Base-by-base conservation (phyloP, 2,888 invertebrate genomes). In the Drosophila pseudotalamancana region DNA sequence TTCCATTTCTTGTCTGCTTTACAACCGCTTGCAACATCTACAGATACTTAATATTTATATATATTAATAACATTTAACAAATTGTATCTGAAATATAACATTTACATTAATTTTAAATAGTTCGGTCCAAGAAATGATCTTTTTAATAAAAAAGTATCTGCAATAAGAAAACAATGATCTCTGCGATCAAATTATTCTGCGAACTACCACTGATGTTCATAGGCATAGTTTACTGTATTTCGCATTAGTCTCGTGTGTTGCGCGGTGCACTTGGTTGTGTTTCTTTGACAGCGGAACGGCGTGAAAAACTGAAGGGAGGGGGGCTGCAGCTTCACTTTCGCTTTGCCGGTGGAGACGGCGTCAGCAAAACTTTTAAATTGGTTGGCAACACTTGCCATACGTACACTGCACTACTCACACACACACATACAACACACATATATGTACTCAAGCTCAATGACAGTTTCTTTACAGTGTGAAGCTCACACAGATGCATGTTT, bases 291-390 rank as follows among this genome's bases (percentile, higher is more conserved):
- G 63, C 77, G 84, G 76, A 70, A 61, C 64, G 79, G 72, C 62
- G 69, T 54, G 72, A 79, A 51, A 29, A 65, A 68, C 65, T 45
- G 49, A 40, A 42, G 60, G 61, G 57, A 40, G 35, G 61, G 23
- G 57, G 62, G 64, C 56, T 70, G 80, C n/a, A n/a, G n/a, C 84
- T 73, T 79, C 80, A 86, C 87, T 81, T 86, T 81, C 81, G 77
- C 77, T 80, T 66, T 45, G 60, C 62, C 73, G 32, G n/a, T 45
- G 46, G n/a, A 72, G 60, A 73, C 73, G 60, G 64, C 66, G 79
- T 70, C 72, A 72, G 80, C 70, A 65, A 82, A 83, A 87, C 84
- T 77, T 87, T 83, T 86, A 78, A 85, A 87, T 83, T 82, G 75
- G 77, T 85, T 83, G 72, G 79, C 81, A 85, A 79, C 77, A 85